Evolutionary conservation across 2,888 invertebrate species (phyloP), one percentile per base, ranked within the genome.

Genomic region (Erebia epiphron): DNA sequence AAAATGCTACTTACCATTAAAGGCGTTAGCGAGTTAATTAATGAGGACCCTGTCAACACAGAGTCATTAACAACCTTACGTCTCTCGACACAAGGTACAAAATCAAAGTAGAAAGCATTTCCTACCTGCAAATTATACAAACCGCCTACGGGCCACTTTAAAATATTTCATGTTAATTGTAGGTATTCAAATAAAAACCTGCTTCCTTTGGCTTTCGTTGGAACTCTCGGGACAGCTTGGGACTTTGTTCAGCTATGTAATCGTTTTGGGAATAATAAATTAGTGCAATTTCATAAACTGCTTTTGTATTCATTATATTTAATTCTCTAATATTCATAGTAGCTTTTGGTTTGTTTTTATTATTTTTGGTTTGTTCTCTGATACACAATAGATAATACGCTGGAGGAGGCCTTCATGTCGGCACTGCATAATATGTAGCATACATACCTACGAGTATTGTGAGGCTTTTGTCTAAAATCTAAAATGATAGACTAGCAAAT

Each of bases 151-250:
- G 67, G 61, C 64, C 73, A 66, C 68, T 74, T 72, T 70, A 66
- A 76, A 74, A 76, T 73, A 75, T 76, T 75, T 74, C 74, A 72
- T 71, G 62, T 69, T 72, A 72, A 72, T 72, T 72, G 66, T 58
- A 66, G 73, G 69, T 69, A 74, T 74, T 75, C 68, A 73, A 76
- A 73, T 69, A 73, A 71, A 75, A 73, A 67, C 73, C 70, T 68
- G 68, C 73, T 68, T 68, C 63, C 43, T 52, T 16, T 16, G 52
- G 16, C 16, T 52, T 16, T 9, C 52, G 52, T 18, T 16, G 16
- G 8, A 52, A 49, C 49, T n/a, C 50, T 46, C 3, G 13, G 43
- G 43, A 49, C n/a, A 3, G 8, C 16, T 41, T 26, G 21, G n/a
- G 58, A n/a, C n/a, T 26, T 26, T 14, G 14, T 41, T 58, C n/a